Evolutionary conservation across 2,797 vertebrate species (phyloP), one percentile per base, ranked within the genome.

Genomic region (Argyrosomus regius): DNA sequence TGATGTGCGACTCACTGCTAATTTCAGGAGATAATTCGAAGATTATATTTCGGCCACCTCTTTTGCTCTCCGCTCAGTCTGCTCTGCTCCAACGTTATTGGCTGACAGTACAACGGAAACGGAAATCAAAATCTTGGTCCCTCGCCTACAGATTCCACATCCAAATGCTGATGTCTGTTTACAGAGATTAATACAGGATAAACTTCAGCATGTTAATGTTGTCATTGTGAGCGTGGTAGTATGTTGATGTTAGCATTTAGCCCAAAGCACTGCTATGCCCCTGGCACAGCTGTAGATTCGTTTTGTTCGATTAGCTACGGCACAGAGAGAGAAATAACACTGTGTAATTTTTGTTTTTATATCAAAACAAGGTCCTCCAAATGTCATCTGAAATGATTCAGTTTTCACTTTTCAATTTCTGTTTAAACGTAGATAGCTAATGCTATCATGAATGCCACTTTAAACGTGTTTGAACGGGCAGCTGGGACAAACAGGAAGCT

Each of bases 401-500:
- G 11, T 14, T 39, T 39, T 8, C 28, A 35, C n/a, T 6, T 67
- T 75, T 54, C 3, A 35, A 4, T 69, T 53, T 49, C 17, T 50
- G 5, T 28, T 72, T 16, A 57, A 54, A 41, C 18, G 1, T 28
- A 20, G 4, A 48, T 28, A 46, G 20, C n/a, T 22, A 24, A 13
- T 56, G 41, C 45, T 22, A 20, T 69, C 3, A 31, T 52, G 17
- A 12, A 48, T 62, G 45, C 20, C 17, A 65, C 11, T 35, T 3
- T 52, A 31, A 68, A 53, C n/a, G 22, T 8, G n/a, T 78, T 72
- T 68, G 20, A 22, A 62, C 3, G n/a, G 48, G 28, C 13, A 66
- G 16, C 13, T 41, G 12, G 12, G 45, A 66, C 46, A 82, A 88
- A 82, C 68, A 89, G 58, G 77, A 87, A 62, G 54, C 72, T 50